Percentiles rank a stretch among this genome's conserved stretches.
These are phyloP conservation scores for Shargacucullia verbasci DNA, from an alignment of 2,888 invertebrate species.

Conservation along the genomic window DNA sequence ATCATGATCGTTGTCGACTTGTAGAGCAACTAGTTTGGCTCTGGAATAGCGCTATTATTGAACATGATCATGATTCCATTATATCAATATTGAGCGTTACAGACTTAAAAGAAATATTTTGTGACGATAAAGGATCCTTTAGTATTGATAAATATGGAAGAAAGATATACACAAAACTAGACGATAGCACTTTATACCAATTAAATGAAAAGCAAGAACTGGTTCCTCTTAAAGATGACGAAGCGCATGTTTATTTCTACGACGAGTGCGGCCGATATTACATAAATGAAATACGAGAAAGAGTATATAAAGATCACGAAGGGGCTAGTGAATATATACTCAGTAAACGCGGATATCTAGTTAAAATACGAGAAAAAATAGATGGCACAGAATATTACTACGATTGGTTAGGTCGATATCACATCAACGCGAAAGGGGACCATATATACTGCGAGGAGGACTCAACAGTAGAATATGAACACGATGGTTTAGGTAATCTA, in stretches of 20 bases:
- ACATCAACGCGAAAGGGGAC: conserved; percentile 45
- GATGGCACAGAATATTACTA: conserved; percentile 57
- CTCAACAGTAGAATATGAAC: conserved; percentile 50
- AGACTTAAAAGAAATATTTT: conserved; percentile 57
- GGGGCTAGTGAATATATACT: conserved; percentile 61
- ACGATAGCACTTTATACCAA: conserved; percentile 56
- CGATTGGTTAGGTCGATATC: conserved; percentile 63
- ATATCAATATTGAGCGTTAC: conserved; percentile 62
- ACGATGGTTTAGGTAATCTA: conserved; percentile 62
- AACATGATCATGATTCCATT: conserved; percentile 49
- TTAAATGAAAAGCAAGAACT: conserved; percentile 57
- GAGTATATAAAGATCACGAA: conserved; percentile 58
- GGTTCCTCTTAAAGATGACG: conserved; percentile 57
- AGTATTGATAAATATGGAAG: conserved; percentile 61
- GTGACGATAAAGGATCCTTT: conserved; percentile 59
- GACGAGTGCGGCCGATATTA: conserved; percentile 67
- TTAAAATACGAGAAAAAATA: conserved; percentile 56
- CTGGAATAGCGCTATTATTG: conserved; percentile 57
- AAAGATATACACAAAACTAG: conserved; percentile 56
- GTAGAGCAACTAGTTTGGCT: conserved; percentile 57
- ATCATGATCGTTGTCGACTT: conserved; percentile 57
- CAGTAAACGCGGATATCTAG: conserved; percentile 45
- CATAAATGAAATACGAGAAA: conserved; percentile 38
- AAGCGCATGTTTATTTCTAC: conserved; percentile 61
- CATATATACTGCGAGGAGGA: conserved; percentile 56